These are phyloP conservation scores for Aphrophora alni DNA, from an alignment of 2,888 invertebrate genomes.

Conservation along the genomic window DNA sequence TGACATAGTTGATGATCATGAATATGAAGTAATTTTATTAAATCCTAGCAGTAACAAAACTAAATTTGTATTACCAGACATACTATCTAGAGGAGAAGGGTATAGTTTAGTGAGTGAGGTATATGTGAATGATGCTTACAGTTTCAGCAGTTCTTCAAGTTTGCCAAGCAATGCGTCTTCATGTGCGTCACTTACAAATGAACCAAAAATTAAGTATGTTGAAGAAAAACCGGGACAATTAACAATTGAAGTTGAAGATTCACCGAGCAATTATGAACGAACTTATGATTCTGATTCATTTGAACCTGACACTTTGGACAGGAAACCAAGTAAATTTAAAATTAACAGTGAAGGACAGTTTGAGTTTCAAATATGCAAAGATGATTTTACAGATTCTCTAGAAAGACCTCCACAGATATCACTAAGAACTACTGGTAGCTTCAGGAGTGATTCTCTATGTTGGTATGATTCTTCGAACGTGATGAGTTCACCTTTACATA, in stretches of 20 bases:
- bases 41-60: slow-evolving; percentile 46
- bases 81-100: slow-evolving; percentile 60
- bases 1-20: slow-evolving; percentile 55
- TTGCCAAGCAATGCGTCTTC: slow-evolving; percentile 59
- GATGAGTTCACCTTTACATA: slow-evolving; percentile 44
- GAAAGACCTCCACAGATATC: slow-evolving; percentile 67
- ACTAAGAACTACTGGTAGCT: slow-evolving; percentile 73
- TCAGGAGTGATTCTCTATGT: slow-evolving; percentile 60
- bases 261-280: slow-evolving; percentile 58
- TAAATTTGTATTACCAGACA: slow-evolving; percentile 60
- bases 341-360: slow-evolving; percentile 44
- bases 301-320: slow-evolving; percentile 85
- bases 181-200: slow-evolving; percentile 43
- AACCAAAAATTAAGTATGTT: slow-evolving; percentile 41
- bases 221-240: slow-evolving; percentile 74
- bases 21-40: slow-evolving; percentile 58
- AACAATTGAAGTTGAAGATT: slow-evolving; percentile 84
- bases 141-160: slow-evolving; percentile 57
- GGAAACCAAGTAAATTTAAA: slow-evolving; percentile 61
- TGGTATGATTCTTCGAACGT: slow-evolving; percentile 32
- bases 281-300: slow-evolving; percentile 75
- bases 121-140: slow-evolving; percentile 76
- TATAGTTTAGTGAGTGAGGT: slow-evolving; percentile 79
- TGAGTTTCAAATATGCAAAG: slow-evolving; percentile 43
- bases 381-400: slow-evolving; percentile 60